Evolutionary conservation across 2,888 invertebrate species (phyloP).

Genomic region (Cartodere bifasciata): DNA sequence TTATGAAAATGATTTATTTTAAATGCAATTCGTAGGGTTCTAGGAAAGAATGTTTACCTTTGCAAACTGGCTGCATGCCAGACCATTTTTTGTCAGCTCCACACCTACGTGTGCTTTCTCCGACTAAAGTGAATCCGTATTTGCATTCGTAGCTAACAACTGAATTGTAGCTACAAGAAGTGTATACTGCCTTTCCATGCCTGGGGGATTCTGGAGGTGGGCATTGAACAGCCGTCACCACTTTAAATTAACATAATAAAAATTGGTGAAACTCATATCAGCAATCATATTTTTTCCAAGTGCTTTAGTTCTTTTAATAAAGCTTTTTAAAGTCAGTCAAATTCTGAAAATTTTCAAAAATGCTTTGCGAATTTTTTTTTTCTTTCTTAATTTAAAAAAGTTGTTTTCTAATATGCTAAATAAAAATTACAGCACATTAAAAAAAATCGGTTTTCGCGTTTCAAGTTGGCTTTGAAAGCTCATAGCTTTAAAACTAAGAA

Average conservation of each 20-base stretch:
- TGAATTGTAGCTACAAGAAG: conserved; percentile 88
- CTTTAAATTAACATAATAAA: conserved; percentile 24
- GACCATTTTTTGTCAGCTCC: conserved; percentile 93
- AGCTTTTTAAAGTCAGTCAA: no score
- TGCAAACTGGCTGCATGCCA: conserved; percentile 80
- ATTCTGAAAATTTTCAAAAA: conserved; percentile 1
- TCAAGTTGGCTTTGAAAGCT: no score
- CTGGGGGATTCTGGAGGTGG: conserved; percentile 81
- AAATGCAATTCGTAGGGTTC: no score
- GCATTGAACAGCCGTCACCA: conserved; percentile 90
- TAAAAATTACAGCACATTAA: no score
- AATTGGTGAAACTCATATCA: not conserved
- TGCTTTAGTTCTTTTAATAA: no score
- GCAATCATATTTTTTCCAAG: no score
- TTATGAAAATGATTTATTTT: conserved; percentile 31
- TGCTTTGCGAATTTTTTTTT: not conserved
- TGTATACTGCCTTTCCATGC: conserved; percentile 86
- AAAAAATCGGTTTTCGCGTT: no score
- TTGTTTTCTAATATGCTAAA: no score
- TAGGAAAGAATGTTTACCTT: conserved; percentile 50
- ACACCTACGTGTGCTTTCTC: conserved; percentile 81
- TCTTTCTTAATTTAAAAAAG: not conserved
- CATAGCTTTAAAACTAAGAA: no score
- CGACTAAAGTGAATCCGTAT: conserved; percentile 83
- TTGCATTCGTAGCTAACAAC: conserved; percentile 93